A percentile compares a stretch with the other conserved stretches of the same genome.
These are phyloP conservation scores for Tinea semifulvella DNA, from an alignment of 2,888 invertebrate species.

Conservation along the genomic window DNA sequence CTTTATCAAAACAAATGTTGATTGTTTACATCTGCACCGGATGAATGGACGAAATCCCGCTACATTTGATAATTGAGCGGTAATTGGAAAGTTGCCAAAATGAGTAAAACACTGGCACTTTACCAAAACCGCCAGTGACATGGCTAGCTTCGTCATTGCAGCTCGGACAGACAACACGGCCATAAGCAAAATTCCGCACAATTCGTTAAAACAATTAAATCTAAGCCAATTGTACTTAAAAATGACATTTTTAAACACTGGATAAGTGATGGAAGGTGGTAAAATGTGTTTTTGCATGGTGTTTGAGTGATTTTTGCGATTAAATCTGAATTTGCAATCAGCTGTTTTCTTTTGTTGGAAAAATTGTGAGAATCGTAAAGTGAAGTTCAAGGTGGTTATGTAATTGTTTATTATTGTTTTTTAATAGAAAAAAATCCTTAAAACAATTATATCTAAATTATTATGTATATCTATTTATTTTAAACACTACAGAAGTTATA, in stretches of 20 bases:
- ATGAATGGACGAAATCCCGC: background rate
- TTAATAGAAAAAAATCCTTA: too few relatives aligned
- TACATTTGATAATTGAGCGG: background rate
- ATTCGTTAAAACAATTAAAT: background rate
- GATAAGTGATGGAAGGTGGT: slow-evolving; percentile 50
- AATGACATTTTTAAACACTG: slow-evolving; percentile 44
- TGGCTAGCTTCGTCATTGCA: background rate
- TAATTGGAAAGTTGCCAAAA: background rate
- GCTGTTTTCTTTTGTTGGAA: background rate
- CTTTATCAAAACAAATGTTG: background rate
- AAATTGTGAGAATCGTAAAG: slow-evolving; percentile 5
- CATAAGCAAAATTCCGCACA: too few relatives aligned
- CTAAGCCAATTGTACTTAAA: slow-evolving; percentile 17
- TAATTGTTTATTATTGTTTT: slow-evolving; percentile 33
- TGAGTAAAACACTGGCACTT: background rate
- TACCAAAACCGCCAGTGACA: background rate
- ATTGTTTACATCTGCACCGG: slow-evolving; percentile 2
- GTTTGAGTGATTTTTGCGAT: slow-evolving; percentile 21
- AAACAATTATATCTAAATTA: too few relatives aligned
- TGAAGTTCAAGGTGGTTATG: slow-evolving; percentile 47
- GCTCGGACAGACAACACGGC: background rate
- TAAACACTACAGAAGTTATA: too few relatives aligned
- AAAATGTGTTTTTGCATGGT: slow-evolving; percentile 24
- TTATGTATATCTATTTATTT: too few relatives aligned
- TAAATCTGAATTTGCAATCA: slow-evolving; percentile 19